Evolutionary conservation across 2,888 invertebrate genomes (phyloP).

Genomic region (Brassicogethes aeneus): DNA sequence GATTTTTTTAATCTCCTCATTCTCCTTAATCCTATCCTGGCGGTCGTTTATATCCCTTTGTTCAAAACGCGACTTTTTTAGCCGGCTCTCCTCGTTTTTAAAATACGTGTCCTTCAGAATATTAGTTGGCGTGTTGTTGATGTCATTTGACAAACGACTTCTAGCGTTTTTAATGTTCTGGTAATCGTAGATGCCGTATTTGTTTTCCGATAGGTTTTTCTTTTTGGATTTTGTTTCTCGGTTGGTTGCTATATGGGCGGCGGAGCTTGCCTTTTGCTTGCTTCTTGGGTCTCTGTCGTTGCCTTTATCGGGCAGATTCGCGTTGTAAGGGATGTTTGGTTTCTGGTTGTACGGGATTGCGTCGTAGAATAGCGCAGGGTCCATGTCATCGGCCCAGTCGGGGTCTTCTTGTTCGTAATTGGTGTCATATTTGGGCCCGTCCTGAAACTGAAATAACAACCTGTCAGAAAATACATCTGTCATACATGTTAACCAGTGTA

Average conservation of each 20-base stretch:
- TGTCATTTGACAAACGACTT: slow-evolving; percentile 34
- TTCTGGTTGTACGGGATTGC: slow-evolving; percentile 25
- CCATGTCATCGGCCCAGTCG: slow-evolving; percentile 15
- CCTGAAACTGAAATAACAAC: slow-evolving; percentile 12
- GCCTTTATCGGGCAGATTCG: slow-evolving; percentile 15
- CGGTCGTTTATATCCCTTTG: slow-evolving; percentile 35
- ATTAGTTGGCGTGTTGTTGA: slow-evolving; percentile 36
- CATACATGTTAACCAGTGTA: slow-evolving; percentile 3
- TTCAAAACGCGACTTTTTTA: slow-evolving; percentile 36
- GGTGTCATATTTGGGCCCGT: slow-evolving; percentile 17
- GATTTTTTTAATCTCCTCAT: slow-evolving; percentile 31
- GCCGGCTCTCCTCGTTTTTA: slow-evolving; percentile 33
- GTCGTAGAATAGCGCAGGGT: slow-evolving; percentile 18
- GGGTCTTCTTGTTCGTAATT: slow-evolving; percentile 22
- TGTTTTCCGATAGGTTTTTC: slow-evolving; percentile 31
- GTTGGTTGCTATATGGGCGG: slow-evolving; percentile 5
- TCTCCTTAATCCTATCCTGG: slow-evolving; percentile 32
- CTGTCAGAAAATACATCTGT: slow-evolving; percentile 4
- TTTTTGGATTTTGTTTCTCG: slow-evolving; percentile 18
- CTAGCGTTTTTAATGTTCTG: slow-evolving; percentile 34
- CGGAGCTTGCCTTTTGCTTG: slow-evolving; percentile 20
- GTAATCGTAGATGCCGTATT: slow-evolving; percentile 33
- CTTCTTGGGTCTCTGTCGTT: slow-evolving; percentile 34
- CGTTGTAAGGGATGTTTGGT: too few species aligned
- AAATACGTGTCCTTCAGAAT: slow-evolving; percentile 38